phyloP scores from a whole-genome alignment of 2,888 invertebrate genomes.

The Diploptera punctata region DNA sequence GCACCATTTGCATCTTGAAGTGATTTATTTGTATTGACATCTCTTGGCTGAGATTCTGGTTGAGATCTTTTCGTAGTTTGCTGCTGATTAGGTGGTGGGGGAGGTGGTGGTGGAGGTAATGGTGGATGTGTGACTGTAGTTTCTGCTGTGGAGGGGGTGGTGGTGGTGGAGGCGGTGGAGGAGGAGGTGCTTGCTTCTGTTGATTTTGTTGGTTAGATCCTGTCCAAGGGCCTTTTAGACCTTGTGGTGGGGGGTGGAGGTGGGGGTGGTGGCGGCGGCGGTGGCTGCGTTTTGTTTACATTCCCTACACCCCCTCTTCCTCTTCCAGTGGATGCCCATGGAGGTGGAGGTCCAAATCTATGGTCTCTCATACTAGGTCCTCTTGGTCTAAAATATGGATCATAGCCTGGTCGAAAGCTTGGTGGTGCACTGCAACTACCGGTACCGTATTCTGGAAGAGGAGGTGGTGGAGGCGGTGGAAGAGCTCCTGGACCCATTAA shows the following conservation, averaged over 20 bases:
- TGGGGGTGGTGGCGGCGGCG: neutral
- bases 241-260: too few relatives aligned
- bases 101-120: neutral
- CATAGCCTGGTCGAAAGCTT: neutral
- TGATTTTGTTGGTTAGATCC: neutral
- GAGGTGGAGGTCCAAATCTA: neutral
- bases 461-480: neutral
- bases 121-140: neutral
- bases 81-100: neutral
- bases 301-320: neutral
- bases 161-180: neutral
- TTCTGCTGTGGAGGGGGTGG: neutral
- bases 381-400: neutral
- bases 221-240: constrained; percentile 51
- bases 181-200: neutral
- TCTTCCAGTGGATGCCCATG: neutral
- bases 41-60: neutral
- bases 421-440: neutral
- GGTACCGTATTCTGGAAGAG: neutral
- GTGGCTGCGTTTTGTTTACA: neutral
- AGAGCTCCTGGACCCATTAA: neutral
- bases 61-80: neutral
- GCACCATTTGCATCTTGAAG: neutral
- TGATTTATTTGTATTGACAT: neutral
- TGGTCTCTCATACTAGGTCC: constrained; percentile 3